Evolutionary conservation across 2,888 invertebrate genomes (phyloP).

Genomic region (Chloroclystis v-ata): DNA sequence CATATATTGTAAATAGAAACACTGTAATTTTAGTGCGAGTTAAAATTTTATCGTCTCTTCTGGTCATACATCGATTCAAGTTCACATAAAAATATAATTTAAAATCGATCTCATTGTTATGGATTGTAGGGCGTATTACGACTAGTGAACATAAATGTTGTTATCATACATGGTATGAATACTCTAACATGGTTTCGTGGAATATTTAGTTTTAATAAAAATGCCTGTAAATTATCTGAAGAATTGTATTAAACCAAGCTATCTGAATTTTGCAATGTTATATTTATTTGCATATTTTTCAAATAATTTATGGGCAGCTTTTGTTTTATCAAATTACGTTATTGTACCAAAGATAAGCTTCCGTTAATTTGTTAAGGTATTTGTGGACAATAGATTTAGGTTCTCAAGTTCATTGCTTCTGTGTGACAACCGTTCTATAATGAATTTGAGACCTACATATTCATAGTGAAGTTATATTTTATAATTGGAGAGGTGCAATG

Average conservation of each 20-base stretch:
- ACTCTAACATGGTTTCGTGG: conserved; percentile 43
- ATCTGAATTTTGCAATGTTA: no score
- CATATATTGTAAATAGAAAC: conserved; percentile 14
- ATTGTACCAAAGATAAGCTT: conserved; percentile 73
- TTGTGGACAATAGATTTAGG: conserved; percentile 22
- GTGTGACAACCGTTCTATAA: no score
- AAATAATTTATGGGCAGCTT: conserved; percentile 32
- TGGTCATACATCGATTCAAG: conserved; percentile 62
- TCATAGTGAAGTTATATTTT: conserved; percentile 35
- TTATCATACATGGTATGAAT: conserved; percentile 78
- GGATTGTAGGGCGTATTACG: conserved; percentile 52
- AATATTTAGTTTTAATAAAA: conserved; percentile 30
- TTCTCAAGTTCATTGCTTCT: neutral
- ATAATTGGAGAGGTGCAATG: conserved; percentile 69
- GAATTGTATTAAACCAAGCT: no score
- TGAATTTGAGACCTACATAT: neutral
- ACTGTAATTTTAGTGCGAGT: conserved; percentile 16
- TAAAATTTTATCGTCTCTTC: conserved; percentile 32
- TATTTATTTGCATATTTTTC: neutral
- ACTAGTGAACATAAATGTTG: conserved; percentile 64
- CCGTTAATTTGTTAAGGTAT: conserved; percentile 38
- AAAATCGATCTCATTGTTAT: conserved; percentile 77
- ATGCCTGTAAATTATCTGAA: conserved; percentile 28
- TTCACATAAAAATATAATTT: conserved; percentile 58
- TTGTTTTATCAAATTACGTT: conserved; percentile 33